Evolutionary conservation across 1,140 invertebrate genomes (phyloP).

Genomic region (Heliothis subflexa): DNA sequence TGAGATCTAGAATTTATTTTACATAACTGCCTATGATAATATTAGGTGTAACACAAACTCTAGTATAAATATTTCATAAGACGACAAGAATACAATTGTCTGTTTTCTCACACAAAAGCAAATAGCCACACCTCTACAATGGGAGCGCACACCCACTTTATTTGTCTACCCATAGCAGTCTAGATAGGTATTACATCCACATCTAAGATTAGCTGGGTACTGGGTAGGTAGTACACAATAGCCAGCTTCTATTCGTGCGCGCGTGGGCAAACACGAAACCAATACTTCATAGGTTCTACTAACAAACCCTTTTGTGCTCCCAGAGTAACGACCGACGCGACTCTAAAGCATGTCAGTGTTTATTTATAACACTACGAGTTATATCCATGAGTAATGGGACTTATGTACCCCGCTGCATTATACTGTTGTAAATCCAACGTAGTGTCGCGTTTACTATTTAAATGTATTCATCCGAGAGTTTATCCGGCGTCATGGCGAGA

Average conservation of each 20-base stretch:
- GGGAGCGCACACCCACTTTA: constrained; percentile 36
- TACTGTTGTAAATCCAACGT: constrained; percentile 78
- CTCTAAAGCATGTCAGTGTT: constrained; percentile 75
- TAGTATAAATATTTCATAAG: constrained; percentile 1
- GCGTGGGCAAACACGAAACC: constrained; percentile 71
- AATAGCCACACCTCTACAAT: constrained; percentile 34
- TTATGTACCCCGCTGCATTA: constrained; percentile 80
- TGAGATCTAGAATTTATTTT: background rate
- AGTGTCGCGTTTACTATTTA: constrained; percentile 83
- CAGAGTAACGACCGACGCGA: constrained; percentile 67
- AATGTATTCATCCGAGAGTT: constrained; percentile 83
- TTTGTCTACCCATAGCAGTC: constrained; percentile 19
- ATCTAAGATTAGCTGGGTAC: constrained; percentile 31
- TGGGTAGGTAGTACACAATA: constrained; percentile 15
- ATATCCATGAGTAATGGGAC: constrained; percentile 78
- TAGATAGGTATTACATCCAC: constrained; percentile 20
- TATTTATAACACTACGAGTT: constrained; percentile 81
- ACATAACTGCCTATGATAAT: too few relatives aligned
- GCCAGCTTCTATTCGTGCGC: constrained; percentile 51
- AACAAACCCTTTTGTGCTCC: constrained; percentile 82
- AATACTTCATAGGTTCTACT: constrained; percentile 80
- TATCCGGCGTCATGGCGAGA: constrained; percentile 80
- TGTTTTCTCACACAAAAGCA: constrained; percentile 32
- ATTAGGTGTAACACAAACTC: background rate
- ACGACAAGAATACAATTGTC: constrained; percentile 12